A percentile compares a stretch with the other conserved stretches of the same genome.
Evolutionary conservation across 2,888 invertebrate species (phyloP).

Genomic region (Mycalesis mineus): DNA sequence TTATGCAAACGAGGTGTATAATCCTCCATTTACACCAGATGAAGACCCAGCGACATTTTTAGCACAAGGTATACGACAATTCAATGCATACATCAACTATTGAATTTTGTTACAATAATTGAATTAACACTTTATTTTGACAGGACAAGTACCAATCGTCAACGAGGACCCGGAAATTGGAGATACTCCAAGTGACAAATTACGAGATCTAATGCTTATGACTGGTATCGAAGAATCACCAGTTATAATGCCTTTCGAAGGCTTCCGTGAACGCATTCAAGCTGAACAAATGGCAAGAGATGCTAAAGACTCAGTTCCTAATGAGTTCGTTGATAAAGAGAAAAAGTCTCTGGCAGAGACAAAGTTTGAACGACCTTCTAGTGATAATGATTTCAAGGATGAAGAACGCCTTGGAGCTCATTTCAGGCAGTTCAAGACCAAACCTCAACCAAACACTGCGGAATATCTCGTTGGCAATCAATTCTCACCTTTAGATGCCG

Average conservation of each 20-base stretch:
- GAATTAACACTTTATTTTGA: background rate
- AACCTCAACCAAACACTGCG: conserved; percentile 58
- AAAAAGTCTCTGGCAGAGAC: conserved; percentile 60
- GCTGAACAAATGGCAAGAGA: conserved; percentile 48
- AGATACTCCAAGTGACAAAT: conserved; percentile 60
- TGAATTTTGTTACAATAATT: background rate
- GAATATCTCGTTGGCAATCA: conserved; percentile 65
- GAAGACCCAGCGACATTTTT: conserved; percentile 57
- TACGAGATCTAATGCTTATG: conserved; percentile 61
- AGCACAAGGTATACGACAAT: conserved; percentile 44
- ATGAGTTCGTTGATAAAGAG: conserved; percentile 49
- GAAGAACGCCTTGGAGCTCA: conserved; percentile 75
- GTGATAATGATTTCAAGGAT: conserved; percentile 50
- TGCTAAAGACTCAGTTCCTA: conserved; percentile 35
- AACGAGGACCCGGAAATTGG: conserved; percentile 38
- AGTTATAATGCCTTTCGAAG: conserved; percentile 61
- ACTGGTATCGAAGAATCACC: conserved; percentile 56
- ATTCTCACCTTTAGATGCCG: conserved; percentile 63
- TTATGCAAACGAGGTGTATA: conserved; percentile 89
- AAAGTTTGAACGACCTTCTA: conserved; percentile 40
- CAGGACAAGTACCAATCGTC: conserved; percentile 22
- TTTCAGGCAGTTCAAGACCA: conserved; percentile 61
- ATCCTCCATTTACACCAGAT: conserved; percentile 80
- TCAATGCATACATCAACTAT: background rate
- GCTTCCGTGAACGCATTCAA: conserved; percentile 66